Conservation (phyloP, 2,113 vertebrate genomes). For the Thunnus thynnus region DNA sequence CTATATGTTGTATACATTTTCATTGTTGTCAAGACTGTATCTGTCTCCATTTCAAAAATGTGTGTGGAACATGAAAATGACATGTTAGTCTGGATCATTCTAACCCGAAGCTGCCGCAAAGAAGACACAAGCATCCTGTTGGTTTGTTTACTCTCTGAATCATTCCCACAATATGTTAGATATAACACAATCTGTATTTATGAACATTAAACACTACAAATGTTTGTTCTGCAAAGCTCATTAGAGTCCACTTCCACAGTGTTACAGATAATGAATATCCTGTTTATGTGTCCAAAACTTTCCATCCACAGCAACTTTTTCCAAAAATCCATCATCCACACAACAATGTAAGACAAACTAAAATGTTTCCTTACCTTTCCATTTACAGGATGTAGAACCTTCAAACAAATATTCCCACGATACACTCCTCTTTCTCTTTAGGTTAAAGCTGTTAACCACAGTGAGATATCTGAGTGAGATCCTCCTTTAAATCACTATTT, state of each 20-base stretch:
- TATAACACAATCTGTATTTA: neutral
- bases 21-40: slow-evolving; percentile 31
- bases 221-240: neutral
- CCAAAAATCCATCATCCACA: neutral
- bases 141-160: neutral
- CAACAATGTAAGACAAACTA: neutral
- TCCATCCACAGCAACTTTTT: neutral
- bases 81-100: neutral
- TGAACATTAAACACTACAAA: neutral
- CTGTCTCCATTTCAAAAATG: slow-evolving; percentile 28
- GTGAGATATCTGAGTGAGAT: neutral
- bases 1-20: slow-evolving; percentile 44
- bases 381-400: neutral
- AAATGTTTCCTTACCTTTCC: neutral
- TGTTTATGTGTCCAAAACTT: neutral
- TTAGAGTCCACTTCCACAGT: neutral
- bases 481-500: neutral
- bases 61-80: slow-evolving; percentile 13
- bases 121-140: slow-evolving; percentile 17
- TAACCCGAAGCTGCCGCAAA: neutral
- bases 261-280: neutral
- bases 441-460: neutral
- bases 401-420: too few relatives aligned
- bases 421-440: neutral
- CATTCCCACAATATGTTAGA: neutral